Percentiles rank a stretch among this genome's conserved stretches.
Evolutionary conservation across 2,113 vertebrate species (phyloP).

Genomic region (Gadus chalcogrammus): DNA sequence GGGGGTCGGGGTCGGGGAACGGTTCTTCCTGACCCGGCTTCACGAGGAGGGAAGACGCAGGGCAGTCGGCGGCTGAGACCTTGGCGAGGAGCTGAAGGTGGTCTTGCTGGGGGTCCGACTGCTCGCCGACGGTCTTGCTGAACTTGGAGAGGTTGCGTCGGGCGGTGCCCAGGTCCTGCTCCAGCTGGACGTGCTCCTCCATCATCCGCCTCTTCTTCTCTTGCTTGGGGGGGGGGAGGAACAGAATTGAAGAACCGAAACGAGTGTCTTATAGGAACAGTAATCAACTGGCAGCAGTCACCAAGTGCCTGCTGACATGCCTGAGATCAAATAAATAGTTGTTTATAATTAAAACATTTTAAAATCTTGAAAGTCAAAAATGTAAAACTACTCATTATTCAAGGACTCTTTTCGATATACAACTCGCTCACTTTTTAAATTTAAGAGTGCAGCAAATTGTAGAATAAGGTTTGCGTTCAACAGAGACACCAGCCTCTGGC

Average conservation of each 20-base stretch:
- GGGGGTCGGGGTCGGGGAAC: no score
- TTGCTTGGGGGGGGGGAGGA: constrained; percentile 68
- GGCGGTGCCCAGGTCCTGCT: constrained; percentile 83
- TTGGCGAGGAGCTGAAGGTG: constrained; percentile 85
- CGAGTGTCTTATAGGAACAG: background rate
- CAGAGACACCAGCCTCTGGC: no score
- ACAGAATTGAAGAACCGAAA: background rate
- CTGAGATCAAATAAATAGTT: no score
- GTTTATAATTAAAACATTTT: no score
- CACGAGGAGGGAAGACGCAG: constrained; percentile 70
- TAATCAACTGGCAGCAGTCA: no score
- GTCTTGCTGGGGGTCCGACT: constrained; percentile 79
- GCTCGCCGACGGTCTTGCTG: constrained; percentile 82
- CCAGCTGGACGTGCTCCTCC: constrained; percentile 83
- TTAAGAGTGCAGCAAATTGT: no score
- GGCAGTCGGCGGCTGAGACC: constrained; percentile 79
- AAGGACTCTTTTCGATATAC: no score
- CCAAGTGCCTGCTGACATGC: no score
- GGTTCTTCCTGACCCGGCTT: constrained; percentile 37
- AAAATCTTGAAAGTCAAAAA: no score
- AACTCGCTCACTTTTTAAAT: no score
- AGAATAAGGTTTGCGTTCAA: no score
- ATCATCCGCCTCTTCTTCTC: constrained; percentile 84
- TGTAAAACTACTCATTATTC: no score
- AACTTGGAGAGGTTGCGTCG: constrained; percentile 85